These are phyloP conservation scores for Coelopa pilipes DNA, from an alignment of 2,888 invertebrate species.

Conservation along the genomic window DNA sequence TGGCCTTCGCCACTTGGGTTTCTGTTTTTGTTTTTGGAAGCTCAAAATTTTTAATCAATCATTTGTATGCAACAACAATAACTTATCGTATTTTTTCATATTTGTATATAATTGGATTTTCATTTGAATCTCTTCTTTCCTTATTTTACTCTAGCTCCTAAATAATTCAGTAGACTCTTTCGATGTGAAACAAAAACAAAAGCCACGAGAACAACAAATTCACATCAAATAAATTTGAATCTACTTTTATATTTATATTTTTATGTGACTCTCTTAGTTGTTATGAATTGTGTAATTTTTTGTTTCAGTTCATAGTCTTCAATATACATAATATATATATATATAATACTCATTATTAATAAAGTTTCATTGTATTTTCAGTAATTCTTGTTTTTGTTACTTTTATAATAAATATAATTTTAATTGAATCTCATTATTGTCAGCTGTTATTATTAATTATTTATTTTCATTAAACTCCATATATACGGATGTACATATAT, in stretches of 20 bases:
- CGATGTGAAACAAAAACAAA: too few relatives aligned
- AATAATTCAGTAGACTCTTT: background rate
- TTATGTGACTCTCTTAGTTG: background rate
- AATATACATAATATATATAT: slow-evolving; percentile 26
- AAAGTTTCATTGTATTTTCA: slow-evolving; percentile 21
- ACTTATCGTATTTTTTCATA: background rate
- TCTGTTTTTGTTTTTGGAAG: slow-evolving; percentile 34
- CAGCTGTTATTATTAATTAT: slow-evolving; percentile 61
- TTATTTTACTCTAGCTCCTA: background rate
- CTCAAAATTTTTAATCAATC: slow-evolving; percentile 36
- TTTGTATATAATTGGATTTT: background rate
- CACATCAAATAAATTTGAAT: too few relatives aligned
- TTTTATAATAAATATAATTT: slow-evolving; percentile 46
- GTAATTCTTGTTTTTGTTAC: slow-evolving; percentile 18
- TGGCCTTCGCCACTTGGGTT: background rate
- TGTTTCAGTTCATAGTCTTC: background rate
- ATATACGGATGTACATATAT: too few relatives aligned
- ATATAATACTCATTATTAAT: slow-evolving; percentile 5
- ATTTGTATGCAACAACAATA: slow-evolving; percentile 13
- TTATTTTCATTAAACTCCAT: slow-evolving; percentile 30
- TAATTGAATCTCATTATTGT: slow-evolving; percentile 66
- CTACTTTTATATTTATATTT: background rate
- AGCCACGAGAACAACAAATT: too few relatives aligned
- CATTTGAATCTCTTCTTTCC: too few relatives aligned
- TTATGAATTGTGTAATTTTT: background rate